A percentile compares a stretch with the other conserved stretches of the same genome.
These are phyloP conservation scores for Crioceris asparagi DNA, from an alignment of 2,888 invertebrate species.

Conservation along the genomic window DNA sequence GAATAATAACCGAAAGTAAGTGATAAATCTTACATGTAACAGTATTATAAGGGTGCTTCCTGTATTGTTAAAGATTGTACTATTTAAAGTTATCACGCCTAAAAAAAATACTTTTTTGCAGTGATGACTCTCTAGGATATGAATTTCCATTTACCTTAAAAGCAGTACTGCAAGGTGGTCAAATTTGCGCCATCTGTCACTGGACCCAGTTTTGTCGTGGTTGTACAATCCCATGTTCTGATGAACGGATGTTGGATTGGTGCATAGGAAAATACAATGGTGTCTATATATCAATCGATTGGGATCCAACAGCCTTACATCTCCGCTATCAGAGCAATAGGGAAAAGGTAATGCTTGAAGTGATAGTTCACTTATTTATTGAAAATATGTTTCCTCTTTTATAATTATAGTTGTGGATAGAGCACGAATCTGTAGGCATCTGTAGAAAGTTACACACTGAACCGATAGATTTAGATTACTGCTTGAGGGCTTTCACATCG, in stretches of 20 bases:
- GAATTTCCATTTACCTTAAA: slow-evolving; percentile 86
- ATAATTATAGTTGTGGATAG: slow-evolving; percentile 66
- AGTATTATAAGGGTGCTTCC: too few relatives aligned
- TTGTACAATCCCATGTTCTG: slow-evolving; percentile 64
- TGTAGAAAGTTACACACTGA: slow-evolving; percentile 64
- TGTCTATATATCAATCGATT: slow-evolving; percentile 72
- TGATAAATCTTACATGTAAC: too few relatives aligned
- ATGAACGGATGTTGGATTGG: slow-evolving; percentile 41
- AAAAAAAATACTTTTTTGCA: too few relatives aligned
- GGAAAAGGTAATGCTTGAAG: slow-evolving; percentile 29
- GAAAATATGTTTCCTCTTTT: too few relatives aligned
- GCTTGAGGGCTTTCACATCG: slow-evolving; percentile 78
- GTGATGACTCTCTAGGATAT: slow-evolving; percentile 86
- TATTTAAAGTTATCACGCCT: too few relatives aligned
- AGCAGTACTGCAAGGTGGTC: slow-evolving; percentile 61
- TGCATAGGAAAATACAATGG: slow-evolving; percentile 24
- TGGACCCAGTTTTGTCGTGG: slow-evolving; percentile 81
- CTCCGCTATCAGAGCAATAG: slow-evolving; percentile 51
- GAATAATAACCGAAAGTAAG: too few relatives aligned
- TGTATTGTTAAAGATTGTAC: too few relatives aligned
- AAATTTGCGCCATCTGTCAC: slow-evolving; percentile 65
- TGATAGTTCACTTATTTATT: background rate
- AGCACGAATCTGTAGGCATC: slow-evolving; percentile 62
- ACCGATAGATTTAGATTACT: slow-evolving; percentile 74
- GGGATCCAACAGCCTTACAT: slow-evolving; percentile 91